These are phyloP conservation scores for Patella pellucida DNA, from an alignment of 2,888 invertebrate genomes.

Conservation along the genomic window DNA sequence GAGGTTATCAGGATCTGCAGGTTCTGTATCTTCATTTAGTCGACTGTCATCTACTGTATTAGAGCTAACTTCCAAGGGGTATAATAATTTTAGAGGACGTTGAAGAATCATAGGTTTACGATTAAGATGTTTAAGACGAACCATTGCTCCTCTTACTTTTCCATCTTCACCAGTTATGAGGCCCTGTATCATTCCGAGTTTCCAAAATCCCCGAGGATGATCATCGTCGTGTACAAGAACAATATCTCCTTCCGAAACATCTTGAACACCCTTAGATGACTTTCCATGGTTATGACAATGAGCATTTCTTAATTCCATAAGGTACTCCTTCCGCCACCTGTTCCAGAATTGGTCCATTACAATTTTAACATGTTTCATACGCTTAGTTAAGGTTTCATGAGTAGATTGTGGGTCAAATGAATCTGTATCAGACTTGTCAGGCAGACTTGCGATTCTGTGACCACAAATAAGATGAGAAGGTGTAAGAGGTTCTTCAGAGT, in stretches of 20 bases:
- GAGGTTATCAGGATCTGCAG: not conserved
- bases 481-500: not conserved
- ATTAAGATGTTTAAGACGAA: not conserved
- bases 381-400: not conserved
- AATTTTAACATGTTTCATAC: not conserved
- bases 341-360: not conserved
- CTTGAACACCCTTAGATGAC: not conserved
- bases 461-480: not conserved
- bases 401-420: not conserved
- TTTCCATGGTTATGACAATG: not conserved
- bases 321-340: not conserved
- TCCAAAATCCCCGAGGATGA: not conserved
- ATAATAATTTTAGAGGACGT: not conserved
- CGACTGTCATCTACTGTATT: not conserved
- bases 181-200: not conserved
- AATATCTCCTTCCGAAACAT: not conserved
- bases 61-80: not conserved
- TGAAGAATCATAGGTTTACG: not conserved
- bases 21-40: not conserved
- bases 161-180: not conserved
- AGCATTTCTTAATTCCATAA: not conserved
- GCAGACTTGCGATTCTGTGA: not conserved
- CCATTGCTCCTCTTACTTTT: not conserved
- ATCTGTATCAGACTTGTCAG: not conserved
- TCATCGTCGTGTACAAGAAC: not conserved